These are phyloP conservation scores for Isurus oxyrinchus DNA, from an alignment of 2,113 vertebrate genomes.

Conservation along the genomic window DNA sequence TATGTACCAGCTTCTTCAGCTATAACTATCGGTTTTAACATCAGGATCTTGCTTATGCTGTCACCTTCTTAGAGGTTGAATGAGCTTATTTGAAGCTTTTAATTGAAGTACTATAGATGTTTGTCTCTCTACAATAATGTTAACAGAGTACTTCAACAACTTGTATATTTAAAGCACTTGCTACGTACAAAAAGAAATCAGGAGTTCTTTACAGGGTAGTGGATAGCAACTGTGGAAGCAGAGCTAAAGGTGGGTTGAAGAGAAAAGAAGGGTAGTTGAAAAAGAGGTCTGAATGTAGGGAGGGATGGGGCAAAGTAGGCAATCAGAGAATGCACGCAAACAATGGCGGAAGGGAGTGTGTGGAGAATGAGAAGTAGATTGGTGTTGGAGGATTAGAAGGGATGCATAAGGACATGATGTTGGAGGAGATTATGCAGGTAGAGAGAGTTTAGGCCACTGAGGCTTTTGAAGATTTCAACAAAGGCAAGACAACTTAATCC, in stretches of 20 bases:
- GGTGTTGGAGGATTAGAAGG: too few species aligned
- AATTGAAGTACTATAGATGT: conserved; percentile 1
- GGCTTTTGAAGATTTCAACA: not conserved
- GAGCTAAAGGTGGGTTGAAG: not conserved
- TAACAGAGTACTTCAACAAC: not conserved
- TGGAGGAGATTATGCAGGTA: not conserved
- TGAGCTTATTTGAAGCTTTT: conserved; percentile 9
- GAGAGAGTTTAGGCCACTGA: too few species aligned
- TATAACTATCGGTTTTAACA: not conserved
- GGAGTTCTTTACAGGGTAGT: not conserved
- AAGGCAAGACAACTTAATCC: not conserved
- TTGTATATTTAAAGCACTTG: not conserved
- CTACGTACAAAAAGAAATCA: not conserved
- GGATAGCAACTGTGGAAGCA: not conserved
- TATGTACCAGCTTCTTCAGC: not conserved
- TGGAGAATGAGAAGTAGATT: too few species aligned
- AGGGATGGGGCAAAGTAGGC: too few species aligned
- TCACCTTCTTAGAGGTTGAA: not conserved
- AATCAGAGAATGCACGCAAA: too few species aligned
- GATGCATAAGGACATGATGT: too few species aligned
- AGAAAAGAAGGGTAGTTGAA: not conserved
- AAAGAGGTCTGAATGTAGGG: too few species aligned
- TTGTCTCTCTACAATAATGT: not conserved
- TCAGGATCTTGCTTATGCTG: not conserved
- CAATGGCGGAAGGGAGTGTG: too few species aligned